phyloP scores from a whole-genome alignment of 2,113 vertebrate genomes.

The Gyps fulvus region DNA sequence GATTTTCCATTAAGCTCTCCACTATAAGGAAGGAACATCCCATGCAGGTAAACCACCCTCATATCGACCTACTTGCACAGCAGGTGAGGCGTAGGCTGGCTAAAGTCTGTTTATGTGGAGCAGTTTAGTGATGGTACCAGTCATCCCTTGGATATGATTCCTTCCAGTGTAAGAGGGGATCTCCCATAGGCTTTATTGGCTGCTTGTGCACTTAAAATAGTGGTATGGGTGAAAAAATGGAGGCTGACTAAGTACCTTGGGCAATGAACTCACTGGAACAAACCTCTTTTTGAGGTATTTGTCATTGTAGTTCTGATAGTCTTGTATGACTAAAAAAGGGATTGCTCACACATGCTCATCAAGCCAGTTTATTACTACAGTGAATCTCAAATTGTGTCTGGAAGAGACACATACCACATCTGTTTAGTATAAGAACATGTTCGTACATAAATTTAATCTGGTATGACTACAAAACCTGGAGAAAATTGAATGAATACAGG shows the following conservation, averaged over 20 bases:
- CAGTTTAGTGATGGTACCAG: not conserved
- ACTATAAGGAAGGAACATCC: not conserved
- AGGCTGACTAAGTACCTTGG: not conserved
- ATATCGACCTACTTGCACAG: fast-evolving
- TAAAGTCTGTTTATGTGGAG: not conserved
- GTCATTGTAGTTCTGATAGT: not conserved
- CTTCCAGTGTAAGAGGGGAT: not conserved
- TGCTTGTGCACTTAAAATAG: not conserved
- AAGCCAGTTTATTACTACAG: not conserved
- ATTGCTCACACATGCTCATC: not conserved
- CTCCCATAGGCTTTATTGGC: not conserved
- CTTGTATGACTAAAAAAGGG: not conserved
- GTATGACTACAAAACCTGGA: not conserved
- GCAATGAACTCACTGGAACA: not conserved
- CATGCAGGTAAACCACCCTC: not conserved
- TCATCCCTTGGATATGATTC: not conserved
- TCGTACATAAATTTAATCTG: not conserved
- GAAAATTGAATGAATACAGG: not conserved
- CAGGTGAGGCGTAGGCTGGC: not conserved
- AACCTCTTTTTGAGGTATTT: not conserved
- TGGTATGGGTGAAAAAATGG: not conserved
- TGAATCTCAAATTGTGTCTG: not conserved
- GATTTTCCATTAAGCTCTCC: not conserved
- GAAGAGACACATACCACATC: not conserved
- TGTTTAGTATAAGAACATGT: not conserved